A percentile compares a stretch with the other conserved stretches of the same genome.
phyloP scores from a whole-genome alignment of 2,113 vertebrate species.

The Anarrhichthys ocellatus region DNA sequence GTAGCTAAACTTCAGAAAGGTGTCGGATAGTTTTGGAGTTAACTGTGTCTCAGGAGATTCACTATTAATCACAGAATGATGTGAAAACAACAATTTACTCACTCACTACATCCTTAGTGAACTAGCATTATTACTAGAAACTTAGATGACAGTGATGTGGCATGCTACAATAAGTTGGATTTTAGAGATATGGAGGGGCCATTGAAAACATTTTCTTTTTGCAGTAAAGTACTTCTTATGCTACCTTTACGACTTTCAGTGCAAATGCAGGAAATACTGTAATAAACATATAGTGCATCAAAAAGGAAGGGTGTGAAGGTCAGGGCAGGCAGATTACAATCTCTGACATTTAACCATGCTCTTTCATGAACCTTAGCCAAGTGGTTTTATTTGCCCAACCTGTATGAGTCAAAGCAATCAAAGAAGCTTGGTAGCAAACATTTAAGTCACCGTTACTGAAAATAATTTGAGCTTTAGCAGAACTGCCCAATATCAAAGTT shows the following conservation, averaged over 20 bases:
- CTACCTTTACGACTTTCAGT: neutral
- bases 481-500: neutral
- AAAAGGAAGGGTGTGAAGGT: neutral
- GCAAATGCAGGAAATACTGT: neutral
- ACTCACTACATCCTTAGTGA: neutral
- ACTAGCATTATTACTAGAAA: neutral
- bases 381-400: neutral
- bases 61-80: neutral
- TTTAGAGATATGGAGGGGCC: neutral
- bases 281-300: neutral
- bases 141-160: neutral
- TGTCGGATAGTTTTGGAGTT: neutral
- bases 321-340: neutral
- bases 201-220: neutral
- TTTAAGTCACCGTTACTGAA: neutral
- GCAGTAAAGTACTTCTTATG: neutral
- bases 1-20: neutral
- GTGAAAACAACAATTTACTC: neutral
- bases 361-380: neutral
- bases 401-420: neutral
- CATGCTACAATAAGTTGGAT: neutral
- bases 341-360: slow-evolving; percentile 19
- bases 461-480: neutral
- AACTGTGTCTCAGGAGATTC: neutral
- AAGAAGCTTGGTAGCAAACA: neutral